These are phyloP conservation scores for Branchipolynoe longqiensis DNA, from an alignment of 2,888 invertebrate genomes.

Conservation along the genomic window DNA sequence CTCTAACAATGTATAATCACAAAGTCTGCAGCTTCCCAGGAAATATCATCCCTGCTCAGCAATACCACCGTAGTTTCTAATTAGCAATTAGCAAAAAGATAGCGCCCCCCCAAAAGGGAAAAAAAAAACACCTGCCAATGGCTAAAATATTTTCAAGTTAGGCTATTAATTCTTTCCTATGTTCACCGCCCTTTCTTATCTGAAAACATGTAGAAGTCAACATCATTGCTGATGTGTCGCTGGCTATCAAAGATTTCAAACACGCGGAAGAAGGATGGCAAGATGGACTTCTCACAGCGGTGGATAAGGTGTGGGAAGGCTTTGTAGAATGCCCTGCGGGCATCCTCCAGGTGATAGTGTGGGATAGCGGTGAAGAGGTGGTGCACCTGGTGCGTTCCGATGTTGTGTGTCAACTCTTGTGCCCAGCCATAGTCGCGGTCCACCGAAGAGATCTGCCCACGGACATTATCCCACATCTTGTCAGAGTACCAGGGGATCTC, in stretches of 20 bases:
- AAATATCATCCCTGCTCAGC: no score
- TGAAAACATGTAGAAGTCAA: slow-evolving; percentile 41
- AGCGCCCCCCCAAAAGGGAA: no score
- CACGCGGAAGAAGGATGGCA: slow-evolving; percentile 75
- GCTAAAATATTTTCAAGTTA: background rate
- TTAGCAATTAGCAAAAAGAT: no score
- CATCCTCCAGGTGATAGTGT: slow-evolving; percentile 79
- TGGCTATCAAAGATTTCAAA: slow-evolving; percentile 72
- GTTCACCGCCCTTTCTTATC: background rate
- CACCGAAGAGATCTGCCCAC: slow-evolving; percentile 79
- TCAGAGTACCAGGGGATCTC: slow-evolving; percentile 78
- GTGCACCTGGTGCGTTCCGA: slow-evolving; percentile 78
- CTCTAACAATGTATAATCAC: no score
- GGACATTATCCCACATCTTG: slow-evolving; percentile 76
- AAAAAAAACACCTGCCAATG: no score
- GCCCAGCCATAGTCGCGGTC: slow-evolving; percentile 80
- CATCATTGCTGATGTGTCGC: slow-evolving; percentile 63
- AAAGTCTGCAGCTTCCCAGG: no score
- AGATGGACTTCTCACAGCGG: slow-evolving; percentile 72
- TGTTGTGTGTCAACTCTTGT: slow-evolving; percentile 77
- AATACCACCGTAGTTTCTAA: no score
- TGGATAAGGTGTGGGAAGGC: slow-evolving; percentile 75
- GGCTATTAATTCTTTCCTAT: background rate
- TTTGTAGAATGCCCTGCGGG: slow-evolving; percentile 74
- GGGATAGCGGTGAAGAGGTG: slow-evolving; percentile 79